Percentiles rank a stretch among this genome's conserved stretches.
Evolutionary conservation across 2,797 vertebrate species (phyloP).

Genomic region (Thaleichthys pacificus): DNA sequence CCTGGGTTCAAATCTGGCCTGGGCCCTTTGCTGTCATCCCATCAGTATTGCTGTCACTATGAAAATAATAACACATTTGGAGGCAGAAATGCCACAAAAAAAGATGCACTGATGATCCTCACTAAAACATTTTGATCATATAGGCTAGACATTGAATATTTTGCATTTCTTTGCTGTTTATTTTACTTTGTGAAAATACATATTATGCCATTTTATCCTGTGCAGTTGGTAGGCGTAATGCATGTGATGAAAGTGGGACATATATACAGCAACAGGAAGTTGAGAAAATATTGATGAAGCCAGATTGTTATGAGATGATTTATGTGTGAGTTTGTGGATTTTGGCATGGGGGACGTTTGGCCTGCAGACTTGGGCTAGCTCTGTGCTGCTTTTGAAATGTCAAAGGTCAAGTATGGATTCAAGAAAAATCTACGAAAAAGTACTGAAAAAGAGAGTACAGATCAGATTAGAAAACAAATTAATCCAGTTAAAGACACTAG

Average conservation of each 20-base stretch:
- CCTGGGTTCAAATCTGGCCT: too few relatives aligned
- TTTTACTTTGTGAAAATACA: neutral
- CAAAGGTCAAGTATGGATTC: neutral
- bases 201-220: neutral
- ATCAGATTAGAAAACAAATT: neutral
- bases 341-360: slow-evolving; percentile 3
- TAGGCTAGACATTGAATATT: neutral
- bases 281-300: slow-evolving; percentile 10
- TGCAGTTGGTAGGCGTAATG: neutral
- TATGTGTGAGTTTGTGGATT: slow-evolving; percentile 8
- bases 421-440: neutral
- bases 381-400: slow-evolving; percentile 2
- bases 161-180: neutral
- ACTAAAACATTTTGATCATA: too few relatives aligned
- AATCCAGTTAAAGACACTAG: neutral
- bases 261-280: neutral
- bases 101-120: too few relatives aligned
- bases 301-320: neutral
- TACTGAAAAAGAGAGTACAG: neutral
- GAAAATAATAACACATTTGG: too few relatives aligned
- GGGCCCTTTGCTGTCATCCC: too few relatives aligned
- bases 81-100: too few relatives aligned
- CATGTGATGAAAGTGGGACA: neutral
- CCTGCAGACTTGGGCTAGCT: neutral
- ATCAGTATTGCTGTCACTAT: too few relatives aligned